These are phyloP conservation scores for Sula dactylatra DNA, from an alignment of 2,113 vertebrate genomes.

Conservation along the genomic window DNA sequence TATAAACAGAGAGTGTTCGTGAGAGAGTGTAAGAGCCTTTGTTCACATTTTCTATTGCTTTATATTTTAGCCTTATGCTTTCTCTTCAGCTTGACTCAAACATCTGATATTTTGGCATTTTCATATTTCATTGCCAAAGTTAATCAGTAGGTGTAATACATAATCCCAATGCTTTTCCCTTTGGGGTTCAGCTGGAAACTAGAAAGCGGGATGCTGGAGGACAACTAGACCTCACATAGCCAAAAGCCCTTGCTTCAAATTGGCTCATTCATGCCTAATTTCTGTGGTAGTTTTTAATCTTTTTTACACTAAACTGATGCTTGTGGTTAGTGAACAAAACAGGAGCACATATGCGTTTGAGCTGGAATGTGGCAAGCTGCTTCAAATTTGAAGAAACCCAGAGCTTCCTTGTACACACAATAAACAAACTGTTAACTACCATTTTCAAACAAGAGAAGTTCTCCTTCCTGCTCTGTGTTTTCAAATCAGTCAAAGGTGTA, in stretches of 20 bases:
- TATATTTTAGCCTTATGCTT: background rate
- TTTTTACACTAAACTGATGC: background rate
- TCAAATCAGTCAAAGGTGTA: background rate
- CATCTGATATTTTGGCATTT: background rate
- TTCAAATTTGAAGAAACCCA: background rate
- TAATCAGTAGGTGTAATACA: background rate
- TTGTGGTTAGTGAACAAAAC: background rate
- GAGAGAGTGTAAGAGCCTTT: background rate
- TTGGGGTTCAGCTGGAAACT: background rate
- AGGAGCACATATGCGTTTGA: background rate
- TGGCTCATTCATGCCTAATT: background rate
- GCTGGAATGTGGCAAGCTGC: background rate
- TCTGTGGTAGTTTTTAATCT: background rate
- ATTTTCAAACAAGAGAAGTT: constrained; percentile 8
- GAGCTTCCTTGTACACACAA: background rate
- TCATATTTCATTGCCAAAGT: background rate
- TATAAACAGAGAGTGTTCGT: background rate
- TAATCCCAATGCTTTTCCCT: background rate
- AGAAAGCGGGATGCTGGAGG: background rate
- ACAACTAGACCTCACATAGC: background rate
- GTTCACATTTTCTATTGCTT: background rate
- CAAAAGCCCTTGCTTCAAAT: background rate
- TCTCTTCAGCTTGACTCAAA: background rate
- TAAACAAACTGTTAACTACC: background rate
- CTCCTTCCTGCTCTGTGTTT: constrained; percentile 38